Evolutionary conservation across 2,113 vertebrate genomes (phyloP).

Genomic region (Anseranas semipalmata): DNA sequence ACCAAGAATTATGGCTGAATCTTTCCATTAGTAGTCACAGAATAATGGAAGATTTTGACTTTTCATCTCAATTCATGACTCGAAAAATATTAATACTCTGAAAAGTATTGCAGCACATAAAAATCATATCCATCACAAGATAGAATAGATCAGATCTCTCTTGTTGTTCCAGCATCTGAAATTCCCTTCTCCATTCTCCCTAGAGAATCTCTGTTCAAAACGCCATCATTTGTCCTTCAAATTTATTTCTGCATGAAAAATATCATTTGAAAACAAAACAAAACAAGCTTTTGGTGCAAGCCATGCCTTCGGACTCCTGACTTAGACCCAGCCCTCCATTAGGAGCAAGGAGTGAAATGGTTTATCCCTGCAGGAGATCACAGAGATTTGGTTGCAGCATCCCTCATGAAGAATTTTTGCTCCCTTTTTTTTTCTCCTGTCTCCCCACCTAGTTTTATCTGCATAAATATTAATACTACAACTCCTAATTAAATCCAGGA

Average conservation of each 20-base stretch:
- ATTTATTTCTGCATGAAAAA: neutral
- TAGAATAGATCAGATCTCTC: neutral
- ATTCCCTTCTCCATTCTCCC: neutral
- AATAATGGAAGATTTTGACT: neutral
- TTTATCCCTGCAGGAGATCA: neutral
- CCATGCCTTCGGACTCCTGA: neutral
- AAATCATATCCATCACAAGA: neutral
- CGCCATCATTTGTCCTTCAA: neutral
- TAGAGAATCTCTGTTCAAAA: neutral
- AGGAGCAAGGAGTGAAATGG: neutral
- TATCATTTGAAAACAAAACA: neutral
- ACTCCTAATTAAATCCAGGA: conserved; percentile 61
- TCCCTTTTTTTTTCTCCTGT: neutral
- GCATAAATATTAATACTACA: conserved; percentile 63
- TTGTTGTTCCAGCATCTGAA: neutral
- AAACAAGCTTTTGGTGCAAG: neutral
- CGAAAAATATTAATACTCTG: neutral
- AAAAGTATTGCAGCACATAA: neutral
- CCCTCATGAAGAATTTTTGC: neutral
- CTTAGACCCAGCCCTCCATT: neutral
- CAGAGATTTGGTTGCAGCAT: neutral
- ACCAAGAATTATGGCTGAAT: neutral
- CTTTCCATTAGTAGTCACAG: neutral
- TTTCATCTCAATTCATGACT: neutral
- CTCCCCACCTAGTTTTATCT: neutral